Evolutionary conservation across 53 echinoderm and acorn worm genomes (phyloP).

Genomic region (Antedon mediterranea): DNA sequence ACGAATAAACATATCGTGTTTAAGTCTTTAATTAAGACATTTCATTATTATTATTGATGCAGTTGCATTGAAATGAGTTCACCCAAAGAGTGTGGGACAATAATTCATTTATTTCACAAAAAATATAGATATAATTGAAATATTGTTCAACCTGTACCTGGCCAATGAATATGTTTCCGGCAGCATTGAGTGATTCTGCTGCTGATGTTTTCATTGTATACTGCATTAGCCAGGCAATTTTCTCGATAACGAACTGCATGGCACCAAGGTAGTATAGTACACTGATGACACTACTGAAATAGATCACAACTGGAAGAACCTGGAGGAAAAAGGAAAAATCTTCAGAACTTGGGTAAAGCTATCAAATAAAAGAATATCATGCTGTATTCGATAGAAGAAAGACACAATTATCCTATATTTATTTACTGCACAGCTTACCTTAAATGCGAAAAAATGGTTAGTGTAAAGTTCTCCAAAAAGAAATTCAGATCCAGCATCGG

Average conservation of each 20-base stretch:
- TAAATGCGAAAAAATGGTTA: constrained; percentile 89
- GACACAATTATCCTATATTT: too few species aligned
- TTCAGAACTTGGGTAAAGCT: not conserved
- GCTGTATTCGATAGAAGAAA: too few species aligned
- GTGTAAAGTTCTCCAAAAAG: constrained; percentile 54
- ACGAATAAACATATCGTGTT: too few species aligned
- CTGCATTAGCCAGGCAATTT: constrained; percentile 10
- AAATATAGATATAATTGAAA: too few species aligned
- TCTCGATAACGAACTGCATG: not conserved
- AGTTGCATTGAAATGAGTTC: too few species aligned
- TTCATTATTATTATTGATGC: too few species aligned
- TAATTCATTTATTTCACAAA: too few species aligned
- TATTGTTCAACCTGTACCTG: too few species aligned
- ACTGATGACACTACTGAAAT: constrained; percentile 6
- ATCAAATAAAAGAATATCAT: too few species aligned
- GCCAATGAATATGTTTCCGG: constrained; percentile 13
- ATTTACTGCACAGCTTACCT: constrained; percentile 54
- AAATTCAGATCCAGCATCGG: constrained; percentile 62
- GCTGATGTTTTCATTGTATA: constrained; percentile 10
- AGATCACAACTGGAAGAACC: constrained; percentile 11
- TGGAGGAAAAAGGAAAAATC: too few species aligned
- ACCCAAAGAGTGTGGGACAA: too few species aligned
- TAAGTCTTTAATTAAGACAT: too few species aligned
- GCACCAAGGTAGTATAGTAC: constrained; percentile 8
- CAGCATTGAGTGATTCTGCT: constrained; percentile 7